These are phyloP conservation scores for Catocala fraxini DNA, from an alignment of 2,888 invertebrate genomes.

Conservation along the genomic window DNA sequence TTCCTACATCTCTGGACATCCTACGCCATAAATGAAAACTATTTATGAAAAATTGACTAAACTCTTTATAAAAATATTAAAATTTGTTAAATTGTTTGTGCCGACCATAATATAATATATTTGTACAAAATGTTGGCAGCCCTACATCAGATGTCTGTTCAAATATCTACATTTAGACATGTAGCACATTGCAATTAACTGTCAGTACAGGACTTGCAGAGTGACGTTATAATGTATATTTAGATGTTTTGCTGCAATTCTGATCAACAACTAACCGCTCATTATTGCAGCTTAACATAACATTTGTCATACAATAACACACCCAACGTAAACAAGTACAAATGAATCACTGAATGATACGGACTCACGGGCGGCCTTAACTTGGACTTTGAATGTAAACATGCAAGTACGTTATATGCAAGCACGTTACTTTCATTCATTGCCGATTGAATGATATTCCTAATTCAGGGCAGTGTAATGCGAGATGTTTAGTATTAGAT, in stretches of 20 bases:
- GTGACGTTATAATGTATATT: slow-evolving; percentile 27
- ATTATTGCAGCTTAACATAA: slow-evolving; percentile 16
- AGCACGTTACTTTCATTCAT: slow-evolving; percentile 21
- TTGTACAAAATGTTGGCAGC: too few relatives aligned
- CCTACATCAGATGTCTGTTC: too few relatives aligned
- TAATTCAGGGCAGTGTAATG: slow-evolving; percentile 21
- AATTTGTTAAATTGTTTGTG: too few relatives aligned
- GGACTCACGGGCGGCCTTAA: slow-evolving; percentile 5
- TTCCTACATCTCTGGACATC: too few relatives aligned
- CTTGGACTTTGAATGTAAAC: slow-evolving; percentile 35
- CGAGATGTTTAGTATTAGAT: slow-evolving; percentile 24
- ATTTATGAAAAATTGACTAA: too few relatives aligned
- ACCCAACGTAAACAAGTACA: slow-evolving; percentile 25
- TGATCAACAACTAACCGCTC: slow-evolving; percentile 21
- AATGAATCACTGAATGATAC: slow-evolving; percentile 29
- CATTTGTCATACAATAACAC: slow-evolving; percentile 18
- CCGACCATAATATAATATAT: too few relatives aligned
- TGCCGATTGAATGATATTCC: slow-evolving; percentile 10
- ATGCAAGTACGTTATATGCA: too few relatives aligned
- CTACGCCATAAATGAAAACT: too few relatives aligned
- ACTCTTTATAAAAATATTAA: too few relatives aligned
- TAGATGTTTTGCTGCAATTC: slow-evolving; percentile 25
- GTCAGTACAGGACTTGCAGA: too few relatives aligned
- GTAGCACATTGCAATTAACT: too few relatives aligned
- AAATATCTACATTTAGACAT: too few relatives aligned